phyloP scores from a whole-genome alignment of 2,113 vertebrate genomes.

The Lepus americanus region DNA sequence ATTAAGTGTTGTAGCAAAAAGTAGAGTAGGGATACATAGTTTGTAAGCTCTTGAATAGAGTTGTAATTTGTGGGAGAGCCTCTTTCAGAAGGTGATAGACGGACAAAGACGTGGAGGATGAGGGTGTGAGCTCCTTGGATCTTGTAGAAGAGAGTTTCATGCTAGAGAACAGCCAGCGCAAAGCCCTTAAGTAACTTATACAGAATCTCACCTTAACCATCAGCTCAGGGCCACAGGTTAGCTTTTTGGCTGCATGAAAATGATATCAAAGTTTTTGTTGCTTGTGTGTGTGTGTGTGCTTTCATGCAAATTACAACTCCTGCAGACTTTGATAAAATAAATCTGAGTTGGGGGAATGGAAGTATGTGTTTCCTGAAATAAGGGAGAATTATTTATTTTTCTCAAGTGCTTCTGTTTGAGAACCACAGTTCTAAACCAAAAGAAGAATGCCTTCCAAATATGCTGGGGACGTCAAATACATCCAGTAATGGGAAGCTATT shows the following conservation, averaged over 20 bases:
- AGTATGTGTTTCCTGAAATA: constrained; percentile 45
- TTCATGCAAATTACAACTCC: neutral
- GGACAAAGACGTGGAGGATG: neutral
- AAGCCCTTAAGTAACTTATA: neutral
- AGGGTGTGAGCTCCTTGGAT: neutral
- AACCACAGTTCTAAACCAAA: constrained; percentile 64
- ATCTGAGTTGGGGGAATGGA: neutral
- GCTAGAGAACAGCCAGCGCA: accelerated
- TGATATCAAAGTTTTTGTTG: neutral
- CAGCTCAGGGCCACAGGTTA: neutral
- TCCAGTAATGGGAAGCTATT: constrained; percentile 58
- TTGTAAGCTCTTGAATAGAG: neutral
- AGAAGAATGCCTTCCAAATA: constrained; percentile 61
- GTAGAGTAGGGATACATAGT: neutral
- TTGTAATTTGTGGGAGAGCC: neutral
- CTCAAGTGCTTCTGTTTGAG: constrained; percentile 55
- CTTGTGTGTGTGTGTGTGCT: too few species aligned
- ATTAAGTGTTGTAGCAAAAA: neutral
- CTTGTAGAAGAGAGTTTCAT: neutral
- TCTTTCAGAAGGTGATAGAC: neutral
- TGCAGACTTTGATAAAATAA: neutral
- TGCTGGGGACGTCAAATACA: constrained; percentile 52
- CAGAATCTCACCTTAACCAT: neutral
- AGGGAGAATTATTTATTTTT: neutral
- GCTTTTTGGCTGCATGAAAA: neutral